Percentiles rank a stretch among this genome's conserved stretches.
phyloP scores from a whole-genome alignment of 1,140 invertebrate genomes.

The Caerostris darwini region DNA sequence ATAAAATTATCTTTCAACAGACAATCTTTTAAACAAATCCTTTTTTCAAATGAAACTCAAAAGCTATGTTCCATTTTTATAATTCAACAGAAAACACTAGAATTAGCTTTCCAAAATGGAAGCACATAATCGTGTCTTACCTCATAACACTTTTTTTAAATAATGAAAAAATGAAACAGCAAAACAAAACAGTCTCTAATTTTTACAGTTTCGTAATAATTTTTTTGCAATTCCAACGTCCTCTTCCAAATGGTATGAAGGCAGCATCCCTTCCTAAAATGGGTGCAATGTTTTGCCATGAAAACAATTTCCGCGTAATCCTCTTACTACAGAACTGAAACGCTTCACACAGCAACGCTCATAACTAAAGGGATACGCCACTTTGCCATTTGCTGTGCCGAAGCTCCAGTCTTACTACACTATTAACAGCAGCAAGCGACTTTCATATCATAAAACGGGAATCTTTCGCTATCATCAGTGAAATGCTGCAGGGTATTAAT shows the following conservation, averaged over 20 bases:
- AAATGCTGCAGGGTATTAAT: slow-evolving; percentile 46
- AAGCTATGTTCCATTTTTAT: background rate
- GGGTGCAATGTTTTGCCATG: background rate
- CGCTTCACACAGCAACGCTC: background rate
- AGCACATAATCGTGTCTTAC: background rate
- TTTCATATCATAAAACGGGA: slow-evolving; percentile 50
- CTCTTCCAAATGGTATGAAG: background rate
- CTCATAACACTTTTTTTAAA: background rate
- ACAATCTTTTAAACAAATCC: background rate
- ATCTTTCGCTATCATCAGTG: slow-evolving; percentile 21
- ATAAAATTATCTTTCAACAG: too few species aligned
- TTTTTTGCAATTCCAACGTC: background rate
- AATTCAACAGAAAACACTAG: background rate
- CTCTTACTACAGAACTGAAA: background rate
- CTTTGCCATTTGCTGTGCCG: background rate
- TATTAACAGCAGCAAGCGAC: slow-evolving; percentile 5
- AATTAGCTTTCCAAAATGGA: background rate
- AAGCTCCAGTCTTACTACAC: background rate
- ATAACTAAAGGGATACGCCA: background rate
- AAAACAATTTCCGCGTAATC: background rate
- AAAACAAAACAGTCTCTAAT: background rate
- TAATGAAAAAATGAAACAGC: background rate
- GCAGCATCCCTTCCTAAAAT: background rate
- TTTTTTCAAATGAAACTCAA: background rate
- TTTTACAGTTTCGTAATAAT: background rate